Evolutionary conservation across 2,888 invertebrate genomes (phyloP).

Genomic region (Drosophila seclusa): DNA sequence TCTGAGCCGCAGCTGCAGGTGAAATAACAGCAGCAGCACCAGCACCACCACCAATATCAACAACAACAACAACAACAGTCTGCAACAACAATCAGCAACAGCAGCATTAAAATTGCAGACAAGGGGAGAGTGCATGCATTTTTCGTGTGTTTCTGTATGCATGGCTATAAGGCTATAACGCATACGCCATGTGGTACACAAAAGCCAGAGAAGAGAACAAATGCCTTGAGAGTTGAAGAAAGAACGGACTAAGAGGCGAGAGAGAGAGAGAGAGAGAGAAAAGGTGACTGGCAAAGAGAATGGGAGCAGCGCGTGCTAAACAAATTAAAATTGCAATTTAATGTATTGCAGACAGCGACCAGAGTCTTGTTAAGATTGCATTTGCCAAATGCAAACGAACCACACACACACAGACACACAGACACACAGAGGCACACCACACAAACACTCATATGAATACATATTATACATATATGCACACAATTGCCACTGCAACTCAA

Average conservation of each 20-base stretch:
- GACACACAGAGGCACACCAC: constrained; percentile 4
- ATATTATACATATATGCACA: constrained; percentile 7
- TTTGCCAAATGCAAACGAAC: constrained; percentile 68
- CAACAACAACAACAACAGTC: constrained; percentile 14
- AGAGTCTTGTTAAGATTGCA: constrained; percentile 67
- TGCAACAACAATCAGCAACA: neutral
- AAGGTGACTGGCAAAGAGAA: neutral
- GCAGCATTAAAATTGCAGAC: constrained; percentile 73
- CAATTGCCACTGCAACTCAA: constrained; percentile 47
- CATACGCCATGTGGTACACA: constrained; percentile 72
- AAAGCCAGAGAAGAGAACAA: constrained; percentile 17
- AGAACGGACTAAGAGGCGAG: neutral
- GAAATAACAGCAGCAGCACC: constrained; percentile 42
- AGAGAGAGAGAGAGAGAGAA: constrained; percentile 1
- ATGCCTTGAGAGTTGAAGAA: constrained; percentile 8
- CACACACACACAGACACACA: constrained; percentile 5
- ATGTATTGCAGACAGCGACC: constrained; percentile 64
- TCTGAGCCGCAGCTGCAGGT: constrained; percentile 74
- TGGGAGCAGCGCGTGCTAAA: constrained; percentile 53
- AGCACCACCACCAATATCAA: constrained; percentile 12
- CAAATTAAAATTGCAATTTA: constrained; percentile 79
- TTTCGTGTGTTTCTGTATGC: constrained; percentile 29
- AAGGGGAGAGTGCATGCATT: constrained; percentile 53
- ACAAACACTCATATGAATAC: neutral
- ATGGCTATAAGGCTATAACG: constrained; percentile 47